Base-by-base conservation (phyloP, 2,888 invertebrate genomes). In the Orchesella flavescens region DNA sequence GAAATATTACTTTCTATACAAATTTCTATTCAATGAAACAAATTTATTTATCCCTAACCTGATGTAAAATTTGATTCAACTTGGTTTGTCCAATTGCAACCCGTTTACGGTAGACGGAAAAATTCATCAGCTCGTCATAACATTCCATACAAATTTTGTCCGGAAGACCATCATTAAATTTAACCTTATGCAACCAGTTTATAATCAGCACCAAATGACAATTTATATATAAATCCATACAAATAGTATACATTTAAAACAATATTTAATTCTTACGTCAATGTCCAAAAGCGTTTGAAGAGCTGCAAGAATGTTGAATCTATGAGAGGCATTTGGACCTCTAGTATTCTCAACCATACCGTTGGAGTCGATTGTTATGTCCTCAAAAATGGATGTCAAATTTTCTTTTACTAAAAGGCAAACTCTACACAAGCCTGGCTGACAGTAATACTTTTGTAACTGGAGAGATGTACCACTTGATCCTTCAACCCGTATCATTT, bases 281-380 rank as follows among this genome's bases (percentile, higher is more conserved):
- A 87, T 71, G 63, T 85, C 86, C 0, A 87, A 53, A 10, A 87
- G 68, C 2, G 83, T 83, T 61, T 84, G 86, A 1, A 87, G 55
- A 0, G 85, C 87, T n/a, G 85, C 49, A 44, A 84, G 65, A 4
- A 87, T 77, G 68, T 85, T 85, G 53, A 84, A 87, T 59, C 83
- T 66, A 19, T 72, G 80, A 10, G 79, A 23, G n/a, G 85, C 66
- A 61, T 84, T 77, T 10, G 85, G 84, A n/a, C 87, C 86, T 23
- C 83, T 75, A 0, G 81, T 23, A 72, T 86, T 87, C 80, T 85
- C 86, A 12, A 87, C 78, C 46, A 81, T 63, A 1, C 87, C 87
- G 13, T 75, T 77, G 9, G 68, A 19, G 44, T 78, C 79, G 43
- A 87, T 63, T 55, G 34, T 78, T 0, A 86, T 77, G 65, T 87